Evolutionary conservation across 1,140 invertebrate species (phyloP), one percentile per base, ranked within the genome.

Genomic region (Eumaeus atala): DNA sequence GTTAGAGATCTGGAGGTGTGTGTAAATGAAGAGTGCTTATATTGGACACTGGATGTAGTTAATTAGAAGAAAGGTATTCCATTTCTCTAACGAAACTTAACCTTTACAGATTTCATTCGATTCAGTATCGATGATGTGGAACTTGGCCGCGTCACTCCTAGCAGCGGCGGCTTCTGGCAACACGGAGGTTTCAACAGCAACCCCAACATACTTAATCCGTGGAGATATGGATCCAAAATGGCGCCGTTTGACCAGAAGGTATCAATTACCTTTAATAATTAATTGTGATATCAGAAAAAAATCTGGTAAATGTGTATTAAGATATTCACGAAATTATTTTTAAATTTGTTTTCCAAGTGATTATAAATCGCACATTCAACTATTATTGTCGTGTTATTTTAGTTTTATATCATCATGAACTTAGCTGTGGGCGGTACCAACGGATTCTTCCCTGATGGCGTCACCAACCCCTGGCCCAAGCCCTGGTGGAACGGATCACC

Each of bases 341-440:
- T n/a, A n/a, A n/a, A n/a, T n/a, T n/a, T n/a, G n/a, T n/a, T n/a
- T n/a, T n/a, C n/a, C n/a, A 35, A 21, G 7, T 12, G 11, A 9
- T 36, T 12, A 18, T 54, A 16, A 56, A 49, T 38, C 16, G 16
- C n/a, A 7, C 28, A 17, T 52, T 12, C 36, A n/a, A n/a, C n/a
- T n/a, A n/a, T n/a, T n/a, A 52, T 36, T 16, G 17, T 48, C 34
- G 62, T 56, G 11, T 54, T 28, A 61, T 86, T 85, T 54, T 62
- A 92, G 89, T 93, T 93, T 74, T 92, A 92, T 63, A 61, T 93
- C 10, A 90, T 93, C 42, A 76, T 93, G 11, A 92, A 93, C 71
- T 61, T 92, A 63, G 91, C 91, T 65, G 89, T 91, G 44, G 91
- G 91, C n/a, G 91, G 91, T 38, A 90, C 89, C 3, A 88, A 87